These are phyloP conservation scores for Caenorhabditis sulstoni DNA, from an alignment of 2,888 invertebrate genomes.

Conservation along the genomic window DNA sequence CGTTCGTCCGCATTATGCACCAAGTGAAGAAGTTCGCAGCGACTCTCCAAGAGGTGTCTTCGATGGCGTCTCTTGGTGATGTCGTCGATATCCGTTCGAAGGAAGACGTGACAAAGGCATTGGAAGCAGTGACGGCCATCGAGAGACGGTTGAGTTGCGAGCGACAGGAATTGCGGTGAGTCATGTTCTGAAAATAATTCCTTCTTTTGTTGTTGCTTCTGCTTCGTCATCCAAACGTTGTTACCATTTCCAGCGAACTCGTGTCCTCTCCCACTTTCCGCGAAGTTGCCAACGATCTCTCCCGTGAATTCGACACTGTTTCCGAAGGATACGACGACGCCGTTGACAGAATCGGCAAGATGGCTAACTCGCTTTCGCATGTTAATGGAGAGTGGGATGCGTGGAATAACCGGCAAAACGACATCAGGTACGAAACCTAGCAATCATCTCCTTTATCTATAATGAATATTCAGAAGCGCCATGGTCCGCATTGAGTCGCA, in stretches of 20 bases:
- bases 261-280: conserved; percentile 46
- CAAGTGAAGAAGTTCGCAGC: conserved; percentile 64
- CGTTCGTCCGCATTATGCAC: conserved; percentile 58
- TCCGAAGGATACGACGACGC: conserved; percentile 69
- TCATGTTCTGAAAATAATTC: neutral
- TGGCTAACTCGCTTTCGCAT: conserved; percentile 40
- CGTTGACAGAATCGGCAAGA: conserved; percentile 53
- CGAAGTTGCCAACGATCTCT: conserved; percentile 44
- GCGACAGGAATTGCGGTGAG: conserved; percentile 67
- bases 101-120: conserved; percentile 63
- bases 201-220: conserved; percentile 1
- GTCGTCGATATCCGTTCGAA: conserved; percentile 61
- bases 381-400: conserved; percentile 59
- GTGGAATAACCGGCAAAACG: conserved; percentile 40
- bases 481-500: conserved; percentile 66
- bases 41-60: conserved; percentile 63
- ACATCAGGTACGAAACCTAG: conserved; percentile 19
- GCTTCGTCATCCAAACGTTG: neutral
- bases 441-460: neutral
- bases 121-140: conserved; percentile 60
- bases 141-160: conserved; percentile 61
- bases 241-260: conserved; percentile 39
- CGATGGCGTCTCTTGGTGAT: conserved; percentile 58
- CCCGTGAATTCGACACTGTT: conserved; percentile 55
- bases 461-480: conserved; percentile 35